Percentiles rank a stretch among this genome's conserved stretches.
Evolutionary conservation across 2,113 vertebrate species (phyloP).

Genomic region (Ochotona curzoniae): DNA sequence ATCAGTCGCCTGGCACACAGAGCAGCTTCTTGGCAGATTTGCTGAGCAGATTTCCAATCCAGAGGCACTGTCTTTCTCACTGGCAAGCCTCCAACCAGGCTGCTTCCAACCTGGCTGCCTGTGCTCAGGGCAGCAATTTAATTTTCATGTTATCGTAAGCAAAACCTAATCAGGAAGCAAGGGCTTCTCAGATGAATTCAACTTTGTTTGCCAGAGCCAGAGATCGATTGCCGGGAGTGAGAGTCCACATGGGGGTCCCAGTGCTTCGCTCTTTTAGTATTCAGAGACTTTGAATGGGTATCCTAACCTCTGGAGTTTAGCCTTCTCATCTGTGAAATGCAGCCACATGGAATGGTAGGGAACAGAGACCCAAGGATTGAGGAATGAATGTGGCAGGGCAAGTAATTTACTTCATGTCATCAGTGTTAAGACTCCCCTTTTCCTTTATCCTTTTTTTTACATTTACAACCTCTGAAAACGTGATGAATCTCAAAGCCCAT

Average conservation of each 20-base stretch:
- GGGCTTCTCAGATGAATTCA: not conserved
- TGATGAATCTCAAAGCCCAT: not conserved
- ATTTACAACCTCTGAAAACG: not conserved
- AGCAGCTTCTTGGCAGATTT: not conserved
- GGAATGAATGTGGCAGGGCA: not conserved
- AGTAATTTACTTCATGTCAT: not conserved
- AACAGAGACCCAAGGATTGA: not conserved
- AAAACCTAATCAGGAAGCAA: constrained; percentile 47
- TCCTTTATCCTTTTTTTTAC: not conserved
- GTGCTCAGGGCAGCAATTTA: not conserved
- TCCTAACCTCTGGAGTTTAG: not conserved
- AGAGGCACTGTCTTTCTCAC: not conserved
- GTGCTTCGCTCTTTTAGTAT: not conserved
- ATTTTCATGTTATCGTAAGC: constrained; percentile 29
- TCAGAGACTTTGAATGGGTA: not conserved
- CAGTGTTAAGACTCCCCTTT: not conserved
- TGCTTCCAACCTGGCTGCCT: not conserved
- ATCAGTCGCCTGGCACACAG: not conserved
- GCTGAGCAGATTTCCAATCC: not conserved
- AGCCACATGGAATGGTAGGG: not conserved
- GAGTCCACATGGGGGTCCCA: not conserved
- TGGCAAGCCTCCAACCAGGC: not conserved
- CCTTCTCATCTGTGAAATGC: not conserved
- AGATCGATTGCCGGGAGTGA: not conserved
- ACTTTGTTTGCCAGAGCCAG: constrained; percentile 42